These are phyloP conservation scores for Epinotia bilunana DNA, from an alignment of 2,888 invertebrate genomes.

Conservation along the genomic window DNA sequence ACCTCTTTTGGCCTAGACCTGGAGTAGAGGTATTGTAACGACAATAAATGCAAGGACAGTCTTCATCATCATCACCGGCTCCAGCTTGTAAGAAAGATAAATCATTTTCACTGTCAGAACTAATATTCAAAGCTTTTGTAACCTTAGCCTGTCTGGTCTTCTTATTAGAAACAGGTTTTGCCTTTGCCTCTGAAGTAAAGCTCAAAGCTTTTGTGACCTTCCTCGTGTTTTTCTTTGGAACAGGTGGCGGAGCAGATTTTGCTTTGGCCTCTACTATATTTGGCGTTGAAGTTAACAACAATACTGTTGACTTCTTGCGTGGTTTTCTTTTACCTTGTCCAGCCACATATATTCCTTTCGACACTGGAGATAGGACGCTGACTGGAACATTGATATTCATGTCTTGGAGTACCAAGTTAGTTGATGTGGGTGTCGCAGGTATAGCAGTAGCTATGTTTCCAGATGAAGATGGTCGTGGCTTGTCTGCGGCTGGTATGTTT, in stretches of 20 bases:
- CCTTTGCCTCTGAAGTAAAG: slow-evolving; percentile 38
- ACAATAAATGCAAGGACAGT: slow-evolving; percentile 50
- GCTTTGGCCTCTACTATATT: slow-evolving; percentile 41
- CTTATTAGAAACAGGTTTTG: neutral
- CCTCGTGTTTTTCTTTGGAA: slow-evolving; percentile 46
- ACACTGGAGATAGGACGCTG: slow-evolving; percentile 48
- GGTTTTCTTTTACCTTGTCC: slow-evolving; percentile 51
- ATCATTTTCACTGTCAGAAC: neutral
- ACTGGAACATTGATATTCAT: slow-evolving; percentile 43
- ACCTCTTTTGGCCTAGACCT: slow-evolving; percentile 49
- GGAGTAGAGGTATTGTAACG: slow-evolving; percentile 50
- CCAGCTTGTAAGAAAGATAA: neutral
- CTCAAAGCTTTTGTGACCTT: slow-evolving; percentile 45
- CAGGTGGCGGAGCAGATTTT: slow-evolving; percentile 48
- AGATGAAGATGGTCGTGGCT: slow-evolving; percentile 27
- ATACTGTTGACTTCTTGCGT: slow-evolving; percentile 46
- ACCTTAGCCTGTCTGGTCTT: slow-evolving; percentile 8
- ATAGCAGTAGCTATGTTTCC: slow-evolving; percentile 39
- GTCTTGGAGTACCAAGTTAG: slow-evolving; percentile 35
- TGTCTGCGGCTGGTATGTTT: slow-evolving; percentile 42
- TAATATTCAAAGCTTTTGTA: neutral
- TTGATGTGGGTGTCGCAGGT: too few relatives aligned
- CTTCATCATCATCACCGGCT: slow-evolving; percentile 47
- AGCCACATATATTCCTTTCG: slow-evolving; percentile 47
- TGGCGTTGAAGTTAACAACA: slow-evolving; percentile 49